phyloP scores from a whole-genome alignment of 2,888 invertebrate species.

The Octodonta nipae region DNA sequence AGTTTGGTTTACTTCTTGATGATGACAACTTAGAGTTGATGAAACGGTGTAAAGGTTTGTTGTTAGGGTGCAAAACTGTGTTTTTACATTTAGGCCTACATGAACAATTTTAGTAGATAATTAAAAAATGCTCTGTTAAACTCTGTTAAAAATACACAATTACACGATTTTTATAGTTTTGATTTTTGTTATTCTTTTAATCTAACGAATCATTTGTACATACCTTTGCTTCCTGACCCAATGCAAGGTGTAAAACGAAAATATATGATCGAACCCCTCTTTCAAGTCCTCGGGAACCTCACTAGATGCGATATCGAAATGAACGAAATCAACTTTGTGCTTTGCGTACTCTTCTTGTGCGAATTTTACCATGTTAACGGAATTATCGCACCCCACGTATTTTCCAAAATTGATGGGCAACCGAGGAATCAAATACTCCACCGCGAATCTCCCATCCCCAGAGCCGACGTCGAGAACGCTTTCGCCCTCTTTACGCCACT shows the following conservation, averaged over 20 bases:
- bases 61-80: no score
- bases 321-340: constrained; percentile 33
- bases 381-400: constrained; percentile 55
- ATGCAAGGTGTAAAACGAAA: constrained; percentile 68
- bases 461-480: constrained; percentile 62
- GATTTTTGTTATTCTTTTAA: not conserved
- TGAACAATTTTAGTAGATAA: no score
- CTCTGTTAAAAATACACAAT: not conserved
- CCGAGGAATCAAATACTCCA: constrained; percentile 47
- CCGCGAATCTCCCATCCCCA: constrained; percentile 58
- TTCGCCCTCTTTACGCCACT: constrained; percentile 25
- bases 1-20: no score
- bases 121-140: not conserved
- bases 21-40: no score
- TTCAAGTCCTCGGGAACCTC: constrained; percentile 38
- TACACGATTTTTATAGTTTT: not conserved
- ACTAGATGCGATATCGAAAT: constrained; percentile 45
- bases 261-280: constrained; percentile 50
- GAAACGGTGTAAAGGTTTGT: no score
- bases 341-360: constrained; percentile 39
- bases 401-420: constrained; percentile 34
- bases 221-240: constrained; percentile 65
- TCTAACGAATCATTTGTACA: constrained; percentile 21
- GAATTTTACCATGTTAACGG: constrained; percentile 54
- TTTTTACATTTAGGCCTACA: no score